These are phyloP conservation scores for Calameuta idolon DNA, from an alignment of 2,888 invertebrate species.

Conservation along the genomic window DNA sequence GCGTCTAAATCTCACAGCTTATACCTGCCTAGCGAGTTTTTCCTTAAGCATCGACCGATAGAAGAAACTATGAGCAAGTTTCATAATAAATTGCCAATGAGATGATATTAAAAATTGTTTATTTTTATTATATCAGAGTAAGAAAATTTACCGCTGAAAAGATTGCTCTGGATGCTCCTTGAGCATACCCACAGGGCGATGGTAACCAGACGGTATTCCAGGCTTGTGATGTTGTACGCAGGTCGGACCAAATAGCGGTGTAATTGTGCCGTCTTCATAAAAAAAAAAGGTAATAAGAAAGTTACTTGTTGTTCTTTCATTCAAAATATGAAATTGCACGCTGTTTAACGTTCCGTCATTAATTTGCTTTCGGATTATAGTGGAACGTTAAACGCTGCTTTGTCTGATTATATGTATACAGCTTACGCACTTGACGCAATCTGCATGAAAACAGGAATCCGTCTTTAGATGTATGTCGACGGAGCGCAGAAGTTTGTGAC, in stretches of 20 bases:
- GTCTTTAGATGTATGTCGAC: slow-evolving; percentile 68
- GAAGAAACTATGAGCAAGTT: background rate
- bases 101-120: background rate
- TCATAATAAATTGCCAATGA: background rate
- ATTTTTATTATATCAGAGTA: background rate
- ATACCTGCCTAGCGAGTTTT: slow-evolving; percentile 16
- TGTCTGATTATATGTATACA: background rate
- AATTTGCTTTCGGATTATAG: background rate
- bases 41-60: background rate
- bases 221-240: slow-evolving; percentile 74
- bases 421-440: slow-evolving; percentile 74
- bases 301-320: background rate
- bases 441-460: slow-evolving; percentile 73
- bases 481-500: slow-evolving; percentile 71
- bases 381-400: background rate
- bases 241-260: slow-evolving; percentile 76
- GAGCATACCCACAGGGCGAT: slow-evolving; percentile 76
- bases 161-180: slow-evolving; percentile 79
- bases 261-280: slow-evolving; percentile 76
- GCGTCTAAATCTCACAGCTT: slow-evolving; percentile 40
- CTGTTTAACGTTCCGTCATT: background rate
- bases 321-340: no score
- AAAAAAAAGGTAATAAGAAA: slow-evolving; percentile 19
- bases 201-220: slow-evolving; percentile 79
- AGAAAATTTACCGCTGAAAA: slow-evolving; percentile 58